Base-by-base conservation (phyloP, 92 coral and sea anemone species). In the Siderastrea siderea region DNA sequence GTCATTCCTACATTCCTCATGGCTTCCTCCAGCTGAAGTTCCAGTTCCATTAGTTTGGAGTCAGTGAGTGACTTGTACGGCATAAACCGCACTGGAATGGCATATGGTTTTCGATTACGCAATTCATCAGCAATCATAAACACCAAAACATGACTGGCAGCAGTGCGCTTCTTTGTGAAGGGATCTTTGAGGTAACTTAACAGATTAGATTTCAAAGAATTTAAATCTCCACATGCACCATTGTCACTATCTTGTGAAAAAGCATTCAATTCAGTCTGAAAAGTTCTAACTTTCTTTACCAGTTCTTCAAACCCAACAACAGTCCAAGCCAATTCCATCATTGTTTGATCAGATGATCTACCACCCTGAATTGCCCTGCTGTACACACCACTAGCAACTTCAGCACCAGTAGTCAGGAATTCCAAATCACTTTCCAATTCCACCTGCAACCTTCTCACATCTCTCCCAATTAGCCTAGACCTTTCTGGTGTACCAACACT, bases 261-360 rank as follows among this genome's bases (percentile, higher is more conserved):
- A 2, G 46, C 17, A 6, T 55, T 72, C n/a, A 87, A 57, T 46
- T 80, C 81, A 80, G 46, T 53, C 67, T 72, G 91, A 8, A 87
- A 71, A 65, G 11, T 62, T 52, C 69, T 70, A 3, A 43, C 87
- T 69, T 84, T 68, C 74, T 85, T 88, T 9, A 84, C 16, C 62
- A 89, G 82, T 52, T 75, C 92, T 50, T 84, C 87, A 59, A 83
- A 84, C n/a, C 87, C 93, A 2, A 78, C 81, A 57, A 65, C 84
- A 85, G 63, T 60, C 95, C 93, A 92, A 16, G 95, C 85, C 88
- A 91, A 73, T 81, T 92, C 87, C 92, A 92, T 92, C 84, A 92
- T n/a, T 1, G 64, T 68, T 14, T 73, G 75, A 38, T 90, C 93
- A 8, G 86, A 46, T 68, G 52, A 68, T 47, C 7, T 67, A 3